Evolutionary conservation across 1,140 invertebrate genomes (phyloP).

Genomic region (Elymnias hypermnestra): DNA sequence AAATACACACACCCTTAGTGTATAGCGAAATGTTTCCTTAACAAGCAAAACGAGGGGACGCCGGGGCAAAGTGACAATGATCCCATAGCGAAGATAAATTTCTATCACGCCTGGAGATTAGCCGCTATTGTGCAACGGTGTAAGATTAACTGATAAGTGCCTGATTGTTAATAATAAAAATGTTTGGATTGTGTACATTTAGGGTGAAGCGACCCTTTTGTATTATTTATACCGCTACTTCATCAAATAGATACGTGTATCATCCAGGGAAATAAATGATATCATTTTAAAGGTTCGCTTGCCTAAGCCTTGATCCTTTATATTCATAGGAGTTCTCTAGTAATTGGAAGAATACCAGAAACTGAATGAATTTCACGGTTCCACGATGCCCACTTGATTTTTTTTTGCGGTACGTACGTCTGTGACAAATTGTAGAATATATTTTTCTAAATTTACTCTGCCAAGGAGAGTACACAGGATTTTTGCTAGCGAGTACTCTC

Average conservation of each 20-base stretch:
- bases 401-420: too few relatives aligned
- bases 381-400: too few relatives aligned
- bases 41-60: slow-evolving; percentile 28
- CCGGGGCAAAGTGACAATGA: slow-evolving; percentile 52
- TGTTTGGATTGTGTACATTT: slow-evolving; percentile 50
- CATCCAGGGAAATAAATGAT: slow-evolving; percentile 1
- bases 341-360: too few relatives aligned
- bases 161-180: slow-evolving; percentile 70
- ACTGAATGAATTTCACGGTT: too few relatives aligned
- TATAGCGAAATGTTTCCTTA: slow-evolving; percentile 32
- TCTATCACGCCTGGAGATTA: slow-evolving; percentile 70
- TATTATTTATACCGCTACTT: slow-evolving; percentile 46
- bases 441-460: too few relatives aligned
- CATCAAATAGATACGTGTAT: slow-evolving; percentile 19
- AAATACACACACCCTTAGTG: too few relatives aligned
- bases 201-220: slow-evolving; percentile 38
- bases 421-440: too few relatives aligned
- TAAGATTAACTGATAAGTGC: slow-evolving; percentile 75
- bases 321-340: too few relatives aligned
- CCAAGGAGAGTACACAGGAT: too few relatives aligned
- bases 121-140: slow-evolving; percentile 61
- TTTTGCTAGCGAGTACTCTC: too few relatives aligned
- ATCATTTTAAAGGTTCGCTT: too few relatives aligned
- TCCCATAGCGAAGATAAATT: slow-evolving; percentile 62
- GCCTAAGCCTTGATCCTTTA: too few relatives aligned